phyloP scores from a whole-genome alignment of 1,140 invertebrate genomes.

The Sitophilus oryzae region DNA sequence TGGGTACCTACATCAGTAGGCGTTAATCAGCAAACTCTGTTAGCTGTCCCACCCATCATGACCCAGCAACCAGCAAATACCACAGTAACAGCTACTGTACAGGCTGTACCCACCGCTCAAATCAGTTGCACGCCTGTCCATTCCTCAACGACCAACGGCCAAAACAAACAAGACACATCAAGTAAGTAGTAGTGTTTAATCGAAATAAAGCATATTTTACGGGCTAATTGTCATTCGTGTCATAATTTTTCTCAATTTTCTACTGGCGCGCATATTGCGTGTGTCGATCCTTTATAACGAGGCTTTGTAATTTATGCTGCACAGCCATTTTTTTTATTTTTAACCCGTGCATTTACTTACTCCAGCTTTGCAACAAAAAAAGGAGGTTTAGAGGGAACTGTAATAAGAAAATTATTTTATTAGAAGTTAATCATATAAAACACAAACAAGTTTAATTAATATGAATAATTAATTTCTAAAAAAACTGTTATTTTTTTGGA shows the following conservation, averaged over 20 bases:
- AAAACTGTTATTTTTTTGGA: too few species aligned
- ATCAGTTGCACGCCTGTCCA: background rate
- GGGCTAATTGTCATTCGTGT: background rate
- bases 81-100: conserved; percentile 3
- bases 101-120: conserved; percentile 9
- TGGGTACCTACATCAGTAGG: conserved; percentile 10
- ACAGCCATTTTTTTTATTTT: background rate
- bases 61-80: conserved; percentile 11
- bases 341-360: background rate
- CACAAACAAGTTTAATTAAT: too few species aligned
- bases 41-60: conserved; percentile 16
- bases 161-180: conserved; percentile 17
- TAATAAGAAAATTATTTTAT: too few species aligned
- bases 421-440: too few species aligned
- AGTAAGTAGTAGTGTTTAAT: too few species aligned
- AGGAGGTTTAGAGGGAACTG: too few species aligned
- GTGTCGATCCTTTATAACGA: background rate
- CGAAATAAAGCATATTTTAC: background rate
- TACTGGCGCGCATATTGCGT: background rate
- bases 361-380: too few species aligned
- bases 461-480: too few species aligned
- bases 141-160: background rate
- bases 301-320: background rate
- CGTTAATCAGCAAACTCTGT: conserved; percentile 10
- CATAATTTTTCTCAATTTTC: background rate